A percentile compares a stretch with the other conserved stretches of the same genome.
phyloP scores from a whole-genome alignment of 2,797 vertebrate genomes.

The Myripristis jacobus region DNA sequence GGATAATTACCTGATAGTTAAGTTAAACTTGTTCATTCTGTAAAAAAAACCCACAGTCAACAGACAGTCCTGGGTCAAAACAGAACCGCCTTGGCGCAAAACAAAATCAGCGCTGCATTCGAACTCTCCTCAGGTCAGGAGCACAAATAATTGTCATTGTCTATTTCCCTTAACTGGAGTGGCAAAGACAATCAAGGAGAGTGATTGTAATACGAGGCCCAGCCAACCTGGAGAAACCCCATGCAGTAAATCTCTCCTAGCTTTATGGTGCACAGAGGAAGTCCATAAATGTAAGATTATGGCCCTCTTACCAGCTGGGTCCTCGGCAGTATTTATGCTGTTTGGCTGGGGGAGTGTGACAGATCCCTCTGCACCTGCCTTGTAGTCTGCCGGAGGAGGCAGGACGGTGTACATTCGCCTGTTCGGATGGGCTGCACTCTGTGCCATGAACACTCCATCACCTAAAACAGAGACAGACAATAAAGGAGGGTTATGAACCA shows the following conservation, averaged over 20 bases:
- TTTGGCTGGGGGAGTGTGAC: constrained; percentile 56
- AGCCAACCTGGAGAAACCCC: constrained; percentile 24
- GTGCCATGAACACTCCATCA: constrained; percentile 39
- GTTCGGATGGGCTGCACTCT: constrained; percentile 7
- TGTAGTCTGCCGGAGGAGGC: constrained; percentile 78
- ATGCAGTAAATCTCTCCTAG: constrained; percentile 52
- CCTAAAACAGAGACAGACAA: constrained; percentile 50
- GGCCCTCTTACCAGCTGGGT: constrained; percentile 76
- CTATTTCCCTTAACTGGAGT: constrained; percentile 29
- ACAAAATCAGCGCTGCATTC: constrained; percentile 12
- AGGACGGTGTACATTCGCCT: constrained; percentile 81
- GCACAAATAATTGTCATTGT: constrained; percentile 40
- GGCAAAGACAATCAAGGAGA: constrained; percentile 54
- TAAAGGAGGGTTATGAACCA: constrained; percentile 1
- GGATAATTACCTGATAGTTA: not conserved
- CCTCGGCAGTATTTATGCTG: constrained; percentile 60
- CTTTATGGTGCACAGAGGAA: constrained; percentile 53
- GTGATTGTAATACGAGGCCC: constrained; percentile 36
- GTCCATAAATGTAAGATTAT: constrained; percentile 70
- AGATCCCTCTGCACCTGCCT: constrained; percentile 57
- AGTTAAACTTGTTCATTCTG: not conserved
- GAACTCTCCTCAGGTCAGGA: constrained; percentile 22
- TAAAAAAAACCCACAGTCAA: constrained; percentile 14
- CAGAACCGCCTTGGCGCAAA: constrained; percentile 1
- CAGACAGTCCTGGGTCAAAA: constrained; percentile 7